Evolutionary conservation across 2,888 invertebrate species (phyloP).

Genomic region (Orthosia gracilis): DNA sequence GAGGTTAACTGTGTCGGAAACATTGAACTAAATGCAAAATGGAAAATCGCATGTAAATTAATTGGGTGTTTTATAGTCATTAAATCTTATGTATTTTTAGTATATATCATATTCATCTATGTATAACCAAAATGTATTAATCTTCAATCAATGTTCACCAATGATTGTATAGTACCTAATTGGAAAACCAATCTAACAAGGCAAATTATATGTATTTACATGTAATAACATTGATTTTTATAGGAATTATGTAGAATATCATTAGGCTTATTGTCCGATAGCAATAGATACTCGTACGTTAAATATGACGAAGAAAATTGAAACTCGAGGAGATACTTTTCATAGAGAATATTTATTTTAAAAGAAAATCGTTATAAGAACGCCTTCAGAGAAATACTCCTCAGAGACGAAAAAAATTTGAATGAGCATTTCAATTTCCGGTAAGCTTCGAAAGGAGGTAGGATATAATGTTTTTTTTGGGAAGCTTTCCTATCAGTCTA

Average conservation of each 20-base stretch:
- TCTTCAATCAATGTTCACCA: background rate
- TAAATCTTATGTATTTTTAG: background rate
- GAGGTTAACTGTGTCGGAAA: conserved; percentile 13
- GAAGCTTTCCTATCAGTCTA: background rate
- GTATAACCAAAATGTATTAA: background rate
- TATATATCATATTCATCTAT: background rate
- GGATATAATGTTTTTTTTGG: conserved; percentile 12
- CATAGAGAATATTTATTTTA: background rate
- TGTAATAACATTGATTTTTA: conserved; percentile 20
- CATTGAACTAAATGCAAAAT: conserved; percentile 17
- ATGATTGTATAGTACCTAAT: background rate
- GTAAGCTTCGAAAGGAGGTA: background rate
- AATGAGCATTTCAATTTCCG: conserved; percentile 32
- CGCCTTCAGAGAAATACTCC: background rate
- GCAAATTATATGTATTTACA: background rate
- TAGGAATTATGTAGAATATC: conserved; percentile 24
- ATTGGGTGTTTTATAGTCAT: background rate
- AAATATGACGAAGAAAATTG: background rate
- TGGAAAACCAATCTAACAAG: conserved; percentile 5
- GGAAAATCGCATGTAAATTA: background rate
- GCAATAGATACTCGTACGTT: background rate
- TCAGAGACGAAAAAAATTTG: conserved; percentile 8
- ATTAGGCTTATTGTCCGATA: conserved; percentile 27
- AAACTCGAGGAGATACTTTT: background rate
- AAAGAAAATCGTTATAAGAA: conserved; percentile 16